Evolutionary conservation across 2,888 invertebrate genomes (phyloP).

Genomic region (Thumatha senex): DNA sequence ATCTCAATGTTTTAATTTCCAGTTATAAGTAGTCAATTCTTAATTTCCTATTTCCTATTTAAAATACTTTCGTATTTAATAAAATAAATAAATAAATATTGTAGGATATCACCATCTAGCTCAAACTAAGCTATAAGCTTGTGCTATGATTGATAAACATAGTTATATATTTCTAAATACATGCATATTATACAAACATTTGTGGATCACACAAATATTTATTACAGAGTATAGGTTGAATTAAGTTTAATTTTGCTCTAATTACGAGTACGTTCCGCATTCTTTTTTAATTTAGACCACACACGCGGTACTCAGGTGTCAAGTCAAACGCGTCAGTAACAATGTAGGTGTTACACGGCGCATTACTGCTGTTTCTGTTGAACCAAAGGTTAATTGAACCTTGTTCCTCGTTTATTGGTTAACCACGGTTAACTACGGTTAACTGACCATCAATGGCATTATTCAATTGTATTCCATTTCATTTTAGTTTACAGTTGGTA

Average conservation of each 20-base stretch:
- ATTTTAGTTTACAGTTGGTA: conserved; percentile 2
- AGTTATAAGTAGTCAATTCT: no score
- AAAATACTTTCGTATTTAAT: no score
- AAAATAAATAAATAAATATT: no score
- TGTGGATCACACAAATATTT: no score
- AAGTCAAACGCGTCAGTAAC: conserved; percentile 45
- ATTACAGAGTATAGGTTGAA: no score
- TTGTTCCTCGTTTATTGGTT: conserved; percentile 32
- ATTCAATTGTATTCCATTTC: conserved; percentile 15
- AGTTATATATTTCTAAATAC: no score
- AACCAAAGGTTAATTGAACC: conserved; percentile 48
- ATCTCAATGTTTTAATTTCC: no score
- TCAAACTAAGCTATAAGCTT: no score
- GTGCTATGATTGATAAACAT: no score
- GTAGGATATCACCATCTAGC: no score
- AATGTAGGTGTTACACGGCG: conserved; percentile 43
- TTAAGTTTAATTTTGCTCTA: background rate
- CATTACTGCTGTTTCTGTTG: conserved; percentile 28
- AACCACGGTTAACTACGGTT: conserved; percentile 17
- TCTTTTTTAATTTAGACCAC: conserved; percentile 25
- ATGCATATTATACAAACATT: no score
- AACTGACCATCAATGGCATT: conserved; percentile 15
- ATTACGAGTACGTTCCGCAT: background rate
- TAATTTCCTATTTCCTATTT: no score
- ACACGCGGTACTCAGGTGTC: conserved; percentile 34